Evolutionary conservation across 2,888 invertebrate genomes (phyloP), one percentile per base, ranked within the genome.

Genomic region (Acronicta psi): DNA sequence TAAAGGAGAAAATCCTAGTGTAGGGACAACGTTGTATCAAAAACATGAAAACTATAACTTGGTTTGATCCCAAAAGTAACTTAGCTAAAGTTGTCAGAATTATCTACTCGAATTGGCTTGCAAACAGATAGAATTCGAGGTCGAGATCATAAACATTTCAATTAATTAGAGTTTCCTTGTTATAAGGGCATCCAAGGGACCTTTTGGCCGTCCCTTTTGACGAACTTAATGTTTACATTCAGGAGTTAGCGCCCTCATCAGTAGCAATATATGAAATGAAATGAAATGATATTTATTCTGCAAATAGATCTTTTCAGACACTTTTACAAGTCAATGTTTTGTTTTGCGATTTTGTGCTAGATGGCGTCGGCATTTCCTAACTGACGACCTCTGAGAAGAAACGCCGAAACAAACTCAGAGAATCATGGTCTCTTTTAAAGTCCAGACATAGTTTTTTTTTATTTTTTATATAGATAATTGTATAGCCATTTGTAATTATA

Each of bases 101-200:
- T 69, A 59, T 65, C 62, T 73, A 64, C 62, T 58, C 46, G 51
- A 71, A 75, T 75, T 71, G 70, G 63, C 57, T 73, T 64, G 51
- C 46, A 74, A 70, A 77, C 78, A 75, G 75, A 76, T 68, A 61
- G 59, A 67, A 64, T 61, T 59, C 58, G 61, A 70, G 80, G 80
- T 74, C 79, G 72, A 75, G 81, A 84, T 84, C 83, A 84, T 85
- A 87, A 86, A 86, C 85, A 86, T 86, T 86, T 83, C 81, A 85
- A 86, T 87, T 88, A 87, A 87, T 87, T 86, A 86, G 79, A 82
- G 78, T 77, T 81, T 67, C 75, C 77, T 80, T 78, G 80, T 80
- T 74, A 75, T 62, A 52, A 57, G 72, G 80, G 56, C 69, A 75
- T 77, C 69, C 70, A 59, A 77, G 79, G 76, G 80, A 75, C 77